Evolutionary conservation across 1,140 invertebrate species (phyloP).

Genomic region (Belonocnema kinseyi): DNA sequence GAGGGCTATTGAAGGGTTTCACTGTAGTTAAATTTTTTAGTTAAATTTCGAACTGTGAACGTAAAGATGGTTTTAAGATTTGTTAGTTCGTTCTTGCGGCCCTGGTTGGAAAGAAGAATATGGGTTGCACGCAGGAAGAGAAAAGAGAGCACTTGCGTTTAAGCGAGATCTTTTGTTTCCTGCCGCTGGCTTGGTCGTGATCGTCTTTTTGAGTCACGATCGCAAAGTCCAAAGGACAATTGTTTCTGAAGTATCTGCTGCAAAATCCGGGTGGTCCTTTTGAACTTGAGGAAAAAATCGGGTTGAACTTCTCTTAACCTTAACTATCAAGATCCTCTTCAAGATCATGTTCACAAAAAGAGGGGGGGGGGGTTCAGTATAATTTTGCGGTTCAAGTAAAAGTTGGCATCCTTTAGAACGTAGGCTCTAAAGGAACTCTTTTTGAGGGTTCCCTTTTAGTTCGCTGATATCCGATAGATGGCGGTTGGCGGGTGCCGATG

Average conservation of each 20-base stretch:
- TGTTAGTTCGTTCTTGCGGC: neutral
- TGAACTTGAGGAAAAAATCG: neutral
- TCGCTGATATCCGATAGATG: no score
- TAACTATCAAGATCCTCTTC: neutral
- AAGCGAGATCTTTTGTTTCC: slow-evolving; percentile 60
- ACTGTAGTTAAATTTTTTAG: no score
- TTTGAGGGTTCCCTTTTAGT: no score
- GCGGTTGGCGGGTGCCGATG: no score
- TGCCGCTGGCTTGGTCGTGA: slow-evolving; percentile 47
- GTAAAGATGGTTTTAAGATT: no score
- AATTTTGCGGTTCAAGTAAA: no score
- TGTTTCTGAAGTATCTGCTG: neutral
- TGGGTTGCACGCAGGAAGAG: slow-evolving; percentile 44
- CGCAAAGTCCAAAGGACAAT: neutral
- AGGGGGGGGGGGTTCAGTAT: no score
- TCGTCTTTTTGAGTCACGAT: slow-evolving; percentile 61
- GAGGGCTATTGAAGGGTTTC: no score
- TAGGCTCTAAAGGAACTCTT: no score
- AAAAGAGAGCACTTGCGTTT: slow-evolving; percentile 39
- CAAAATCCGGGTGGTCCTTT: slow-evolving; percentile 1
- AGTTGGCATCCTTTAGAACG: no score
- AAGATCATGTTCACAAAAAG: no score
- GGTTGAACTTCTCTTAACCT: neutral
- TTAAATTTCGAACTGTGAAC: no score
- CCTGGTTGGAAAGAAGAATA: slow-evolving; percentile 8